Evolutionary conservation across 2,113 vertebrate genomes (phyloP), one percentile per base, ranked within the genome.

Genomic region (Nesogale talazaci): DNA sequence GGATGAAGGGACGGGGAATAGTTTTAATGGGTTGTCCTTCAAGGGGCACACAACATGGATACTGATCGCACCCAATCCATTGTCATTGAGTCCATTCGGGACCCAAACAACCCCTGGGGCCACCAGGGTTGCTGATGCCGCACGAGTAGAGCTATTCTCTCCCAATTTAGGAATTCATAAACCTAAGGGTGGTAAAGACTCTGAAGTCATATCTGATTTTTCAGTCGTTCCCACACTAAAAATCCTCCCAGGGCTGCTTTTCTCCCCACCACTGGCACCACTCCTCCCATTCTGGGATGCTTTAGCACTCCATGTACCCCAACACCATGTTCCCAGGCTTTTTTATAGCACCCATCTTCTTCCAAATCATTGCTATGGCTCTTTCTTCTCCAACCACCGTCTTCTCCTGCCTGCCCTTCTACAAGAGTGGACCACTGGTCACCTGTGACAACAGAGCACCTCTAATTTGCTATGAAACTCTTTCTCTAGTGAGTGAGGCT

Each of bases 121-220:
- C 46, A 52, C 46, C 46, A 52, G 46, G 46, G 14, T 12, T 52
- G 9, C 46, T 52, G 10, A 52, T 52, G 46, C 46, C 10, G 14
- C 46, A 52, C 14, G 46, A 52, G 46, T 52, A 12, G 9, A 52
- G 46, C 14, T 52, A 52, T 10, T 52, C 46, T 6, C 46, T 52
- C 46, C 46, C 14, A 52, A 2, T 19, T 65, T n/a, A 23, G n/a
- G 59, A 85, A 91, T 74, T 80, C 70, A 65, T 2, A 52, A 85
- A 52, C 36, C 29, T 61, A 80, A 87, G 3, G 88, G 86, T 12
- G 38, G 74, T 52, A 10, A 52, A 52, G 46, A 52, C 46, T 80
- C 17, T 52, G 86, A 88, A 22, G 82, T 91, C 29, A 61, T 20
- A 70, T 17, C 16, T 93, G 38, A 96, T 23, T 36, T 93, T 40